A percentile compares a stretch with the other conserved stretches of the same genome.
Conservation (phyloP, 2,888 invertebrate genomes). For the Julus scandinavius region DNA sequence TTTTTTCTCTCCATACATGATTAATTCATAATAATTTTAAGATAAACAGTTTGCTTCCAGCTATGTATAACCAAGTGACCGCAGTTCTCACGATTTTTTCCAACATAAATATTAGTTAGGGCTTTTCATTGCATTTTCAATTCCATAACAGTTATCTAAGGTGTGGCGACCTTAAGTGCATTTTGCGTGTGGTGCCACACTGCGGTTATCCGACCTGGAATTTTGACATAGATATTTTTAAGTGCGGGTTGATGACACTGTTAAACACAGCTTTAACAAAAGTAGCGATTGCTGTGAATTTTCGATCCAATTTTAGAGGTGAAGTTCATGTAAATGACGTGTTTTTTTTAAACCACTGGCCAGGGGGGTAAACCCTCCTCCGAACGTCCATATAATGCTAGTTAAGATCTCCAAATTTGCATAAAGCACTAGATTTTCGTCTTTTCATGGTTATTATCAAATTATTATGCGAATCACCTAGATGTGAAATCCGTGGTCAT, state of each 20-base stretch:
- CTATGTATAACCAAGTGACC: neutral
- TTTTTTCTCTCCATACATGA: too few species aligned
- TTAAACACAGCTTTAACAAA: neutral
- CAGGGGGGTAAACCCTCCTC: neutral
- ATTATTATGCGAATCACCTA: neutral
- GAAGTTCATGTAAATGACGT: slow-evolving; percentile 6
- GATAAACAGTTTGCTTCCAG: neutral
- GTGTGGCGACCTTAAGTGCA: slow-evolving; percentile 19
- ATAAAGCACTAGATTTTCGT: neutral
- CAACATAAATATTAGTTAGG: too few species aligned
- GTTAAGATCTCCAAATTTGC: slow-evolving; percentile 6
- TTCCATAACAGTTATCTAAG: neutral
- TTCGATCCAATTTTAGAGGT: neutral
- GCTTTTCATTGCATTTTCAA: neutral
- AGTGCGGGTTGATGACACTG: slow-evolving; percentile 11
- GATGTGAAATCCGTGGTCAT: neutral
- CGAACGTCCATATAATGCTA: neutral
- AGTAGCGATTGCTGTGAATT: neutral
- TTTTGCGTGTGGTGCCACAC: neutral
- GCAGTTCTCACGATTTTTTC: neutral
- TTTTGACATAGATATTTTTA: slow-evolving; percentile 36
- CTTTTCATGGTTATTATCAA: neutral
- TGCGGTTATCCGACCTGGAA: slow-evolving; percentile 13
- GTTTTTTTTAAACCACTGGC: neutral
- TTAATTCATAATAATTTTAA: too few species aligned